These are phyloP conservation scores for Cygnus atratus DNA, from an alignment of 2,113 vertebrate genomes.

Conservation along the genomic window DNA sequence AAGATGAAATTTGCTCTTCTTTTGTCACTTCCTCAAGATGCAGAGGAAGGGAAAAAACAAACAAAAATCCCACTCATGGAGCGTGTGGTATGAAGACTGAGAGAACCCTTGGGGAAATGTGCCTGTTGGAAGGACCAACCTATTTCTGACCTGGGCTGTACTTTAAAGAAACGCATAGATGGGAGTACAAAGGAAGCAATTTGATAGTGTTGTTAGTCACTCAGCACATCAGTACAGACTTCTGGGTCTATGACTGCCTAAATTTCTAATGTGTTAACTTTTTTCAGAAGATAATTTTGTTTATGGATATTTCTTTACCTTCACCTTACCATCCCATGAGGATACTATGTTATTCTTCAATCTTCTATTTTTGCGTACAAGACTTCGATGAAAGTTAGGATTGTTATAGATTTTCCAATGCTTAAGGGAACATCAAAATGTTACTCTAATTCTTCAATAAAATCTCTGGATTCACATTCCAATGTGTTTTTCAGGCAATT, in stretches of 20 bases:
- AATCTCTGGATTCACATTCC: not conserved
- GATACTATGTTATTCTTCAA: not conserved
- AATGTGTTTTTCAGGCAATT: not conserved
- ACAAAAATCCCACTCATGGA: not conserved
- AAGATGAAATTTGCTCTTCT: not conserved
- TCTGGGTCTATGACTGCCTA: not conserved
- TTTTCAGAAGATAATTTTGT: not conserved
- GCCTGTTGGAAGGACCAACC: not conserved
- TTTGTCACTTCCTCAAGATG: not conserved
- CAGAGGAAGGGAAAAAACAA: not conserved
- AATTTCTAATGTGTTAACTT: not conserved
- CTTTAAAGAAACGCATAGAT: not conserved
- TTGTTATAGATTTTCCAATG: not conserved
- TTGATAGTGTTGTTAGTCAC: not conserved
- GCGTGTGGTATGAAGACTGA: not conserved
- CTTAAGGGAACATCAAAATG: not conserved
- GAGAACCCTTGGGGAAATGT: not conserved
- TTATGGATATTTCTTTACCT: not conserved
- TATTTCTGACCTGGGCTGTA: not conserved
- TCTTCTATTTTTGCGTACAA: not conserved
- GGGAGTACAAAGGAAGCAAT: not conserved
- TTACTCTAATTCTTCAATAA: not conserved
- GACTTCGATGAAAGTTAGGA: not conserved
- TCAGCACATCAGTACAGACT: not conserved
- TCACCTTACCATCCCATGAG: not conserved